Base-by-base conservation (phyloP, 1,140 invertebrate species). In the Popillia japonica region DNA sequence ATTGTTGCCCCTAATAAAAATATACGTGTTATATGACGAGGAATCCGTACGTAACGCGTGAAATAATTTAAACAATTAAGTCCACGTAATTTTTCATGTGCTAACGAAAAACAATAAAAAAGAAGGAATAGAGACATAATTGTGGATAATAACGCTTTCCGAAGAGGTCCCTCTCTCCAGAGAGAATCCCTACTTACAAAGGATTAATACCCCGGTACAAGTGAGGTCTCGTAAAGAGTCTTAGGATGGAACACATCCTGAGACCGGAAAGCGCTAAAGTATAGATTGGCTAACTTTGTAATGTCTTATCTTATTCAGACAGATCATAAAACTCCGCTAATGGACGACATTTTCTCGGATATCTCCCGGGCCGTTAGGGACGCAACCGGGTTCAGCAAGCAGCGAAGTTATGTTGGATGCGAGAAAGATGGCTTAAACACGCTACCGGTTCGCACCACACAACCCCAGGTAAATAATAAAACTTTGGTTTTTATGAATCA, bases 241-340 rank as follows among this genome's bases (percentile, higher is more conserved):
- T 78, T 78, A 77, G 61, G 72, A 61, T 78, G 4, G 61, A 40
- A 68, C 64, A 72, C 61, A 55, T 74, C 23, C 40, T n/a, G 72
- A 74, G 72, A 74, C 75, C 77, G 44, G 23, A 75, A 78, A 82
- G 79, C 79, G 78, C 77, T 82, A 80, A 82, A 82, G 80, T 82
- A 82, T 82, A 82, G 82, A 82, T 82, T 82, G 82, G 77, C 80
- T 79, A 82, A 82, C 82, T 82, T 82, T 82, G 80, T 82, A 82
- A 82, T 82, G 80, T 79, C 80, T 81, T 82, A 80, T 80, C 80
- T 82, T 79, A 82, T 82, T 79, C 79, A 82, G 79, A 81, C 80
- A 79, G 82, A 79, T 82, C 82, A 78, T 82, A 82, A 82, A 82
- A 82, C 78, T 82, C 82, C 40, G 64, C 76, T 79, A 82, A 81